Base-by-base conservation (phyloP, 2,888 invertebrate genomes). In the Therioaphis trifolii region DNA sequence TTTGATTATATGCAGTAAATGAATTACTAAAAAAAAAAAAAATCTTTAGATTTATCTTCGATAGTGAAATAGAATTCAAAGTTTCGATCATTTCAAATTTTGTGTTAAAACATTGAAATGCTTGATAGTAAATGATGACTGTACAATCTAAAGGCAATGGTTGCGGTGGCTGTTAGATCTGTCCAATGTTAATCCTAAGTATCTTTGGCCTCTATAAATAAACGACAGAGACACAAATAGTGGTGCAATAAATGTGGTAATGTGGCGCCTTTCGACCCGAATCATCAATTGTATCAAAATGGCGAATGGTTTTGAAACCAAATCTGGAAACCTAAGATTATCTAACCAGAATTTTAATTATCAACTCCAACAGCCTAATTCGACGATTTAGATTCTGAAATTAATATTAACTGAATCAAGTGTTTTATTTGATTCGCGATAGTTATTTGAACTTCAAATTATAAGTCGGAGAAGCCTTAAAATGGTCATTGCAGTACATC, bases 241-340 rank as follows among this genome's bases (percentile, higher is more conserved):
- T 58, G 21, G 78, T 4, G 43, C 71, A 40, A 71, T 21, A 61
- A 80, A 71, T 61, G 68, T 15, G 79, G 79, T 80, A 71, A 80
- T 61, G 61, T n/a, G 49, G 58, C n/a, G 14, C 58, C 12, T 58
- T 71, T 80, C n/a, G 71, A 71, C 71, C 61, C 40, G 29, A 71
- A 71, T 80, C 80, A 61, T 80, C 71, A 80, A 80, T 71, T 29
- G 58, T 61, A 61, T 46, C 78, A 40, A 69, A n/a, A 79, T 27
- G 27, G 80, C 46, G 43, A 78, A 78, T 12, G 68, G 58, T 79
- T 79, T 55, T 55, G 68, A n/a, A 21, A 29, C 27, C 46, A 27
- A 80, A 61, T 29, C 69, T n/a, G 40, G 40, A 14, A 43, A 21
- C 1, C 63, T 4, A 11, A 52, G 35, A 79, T 68, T 40, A 55